A percentile compares a stretch with the other conserved stretches of the same genome.
Conservation (phyloP, 1,140 invertebrate genomes). For the Psix sp. region DNA sequence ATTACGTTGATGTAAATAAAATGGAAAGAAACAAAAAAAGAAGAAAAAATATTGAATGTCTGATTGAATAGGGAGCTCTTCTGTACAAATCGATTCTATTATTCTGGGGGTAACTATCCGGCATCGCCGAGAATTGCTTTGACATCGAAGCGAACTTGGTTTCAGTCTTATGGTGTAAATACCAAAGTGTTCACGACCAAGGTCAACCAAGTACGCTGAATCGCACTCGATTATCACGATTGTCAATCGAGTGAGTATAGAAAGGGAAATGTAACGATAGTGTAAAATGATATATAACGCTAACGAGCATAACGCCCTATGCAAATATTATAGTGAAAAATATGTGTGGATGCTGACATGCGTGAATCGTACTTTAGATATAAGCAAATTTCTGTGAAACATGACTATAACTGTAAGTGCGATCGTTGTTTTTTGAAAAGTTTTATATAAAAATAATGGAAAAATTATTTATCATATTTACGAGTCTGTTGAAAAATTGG, state of each 20-base stretch:
- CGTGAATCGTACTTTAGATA: constrained; percentile 22
- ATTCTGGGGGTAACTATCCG: constrained; percentile 21
- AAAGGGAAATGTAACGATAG: constrained; percentile 4
- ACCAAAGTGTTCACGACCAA: constrained; percentile 50
- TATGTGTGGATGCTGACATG: constrained; percentile 28
- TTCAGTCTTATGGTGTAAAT: constrained; percentile 43
- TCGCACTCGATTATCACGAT: constrained; percentile 4
- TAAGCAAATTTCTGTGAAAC: constrained; percentile 36
- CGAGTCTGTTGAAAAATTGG: constrained; percentile 48
- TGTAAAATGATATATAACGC: constrained; percentile 12
- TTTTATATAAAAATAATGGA: constrained; percentile 35
- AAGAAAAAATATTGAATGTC: constrained; percentile 18
- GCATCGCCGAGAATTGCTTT: constrained; percentile 12
- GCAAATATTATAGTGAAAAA: constrained; percentile 16
- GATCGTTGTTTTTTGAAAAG: constrained; percentile 54
- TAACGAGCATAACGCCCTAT: not conserved
- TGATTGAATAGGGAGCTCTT: not conserved
- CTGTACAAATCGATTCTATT: constrained; percentile 56
- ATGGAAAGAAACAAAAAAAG: not conserved
- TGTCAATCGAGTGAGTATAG: too few species aligned
- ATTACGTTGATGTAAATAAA: constrained; percentile 52
- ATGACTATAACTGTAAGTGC: constrained; percentile 51
- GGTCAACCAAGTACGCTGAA: constrained; percentile 5
- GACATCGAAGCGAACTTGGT: constrained; percentile 14
- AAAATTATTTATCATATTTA: constrained; percentile 53